phyloP scores from a whole-genome alignment of 2,113 vertebrate species.

The Osmerus mordax region DNA sequence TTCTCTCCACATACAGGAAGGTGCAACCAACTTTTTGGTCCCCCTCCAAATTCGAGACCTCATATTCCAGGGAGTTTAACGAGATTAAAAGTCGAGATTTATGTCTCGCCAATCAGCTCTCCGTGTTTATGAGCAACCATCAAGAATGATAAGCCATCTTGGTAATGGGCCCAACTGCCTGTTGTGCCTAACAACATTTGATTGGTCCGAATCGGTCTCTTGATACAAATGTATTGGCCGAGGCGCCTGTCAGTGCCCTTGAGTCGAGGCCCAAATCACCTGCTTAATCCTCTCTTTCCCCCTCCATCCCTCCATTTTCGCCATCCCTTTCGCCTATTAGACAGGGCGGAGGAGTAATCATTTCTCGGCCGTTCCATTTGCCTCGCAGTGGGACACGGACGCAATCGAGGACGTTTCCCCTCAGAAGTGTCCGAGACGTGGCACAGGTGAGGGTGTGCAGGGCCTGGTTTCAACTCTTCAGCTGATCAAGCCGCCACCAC shows the following conservation, averaged over 20 bases:
- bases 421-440: too few species aligned
- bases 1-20: too few species aligned
- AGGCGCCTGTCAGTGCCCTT: constrained; percentile 43
- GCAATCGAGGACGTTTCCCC: constrained; percentile 21
- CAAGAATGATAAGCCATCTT: constrained; percentile 40
- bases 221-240: constrained; percentile 45
- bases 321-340: constrained; percentile 53
- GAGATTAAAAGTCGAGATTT: not conserved
- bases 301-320: constrained; percentile 38
- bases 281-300: constrained; percentile 19
- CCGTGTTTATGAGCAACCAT: constrained; percentile 26
- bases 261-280: constrained; percentile 44
- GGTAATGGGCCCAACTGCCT: constrained; percentile 48
- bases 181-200: constrained; percentile 56
- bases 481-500: constrained; percentile 12
- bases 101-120: constrained; percentile 11
- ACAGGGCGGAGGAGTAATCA: constrained; percentile 55
- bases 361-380: constrained; percentile 55
- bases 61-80: too few species aligned
- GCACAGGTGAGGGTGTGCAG: constrained; percentile 18
- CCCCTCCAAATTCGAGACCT: not conserved
- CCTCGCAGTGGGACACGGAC: constrained; percentile 45
- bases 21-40: too few species aligned
- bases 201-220: constrained; percentile 38
- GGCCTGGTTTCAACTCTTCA: constrained; percentile 30